These are phyloP conservation scores for Malacoctenus gilli DNA, from an alignment of 2,797 vertebrate genomes.

Conservation along the genomic window DNA sequence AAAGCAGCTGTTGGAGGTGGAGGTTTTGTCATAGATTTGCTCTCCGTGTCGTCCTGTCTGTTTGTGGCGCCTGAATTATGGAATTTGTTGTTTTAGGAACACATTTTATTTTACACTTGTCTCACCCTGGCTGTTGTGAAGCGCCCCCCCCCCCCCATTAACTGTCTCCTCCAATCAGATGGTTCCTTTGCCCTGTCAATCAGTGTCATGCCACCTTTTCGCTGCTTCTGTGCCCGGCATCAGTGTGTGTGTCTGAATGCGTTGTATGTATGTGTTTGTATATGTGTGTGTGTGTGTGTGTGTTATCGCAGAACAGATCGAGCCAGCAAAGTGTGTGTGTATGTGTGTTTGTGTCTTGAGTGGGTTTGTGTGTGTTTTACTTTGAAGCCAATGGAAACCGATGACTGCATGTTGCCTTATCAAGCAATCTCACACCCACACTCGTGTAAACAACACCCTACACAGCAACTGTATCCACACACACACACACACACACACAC, in stretches of 20 bases:
- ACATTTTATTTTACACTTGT: constrained; percentile 18
- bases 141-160: constrained; percentile 29
- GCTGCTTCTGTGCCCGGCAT: constrained; percentile 49
- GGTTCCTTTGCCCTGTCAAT: constrained; percentile 33
- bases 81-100: constrained; percentile 36
- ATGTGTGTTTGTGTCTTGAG: constrained; percentile 55
- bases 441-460: constrained; percentile 26
- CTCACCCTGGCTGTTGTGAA: constrained; percentile 29
- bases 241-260: constrained; percentile 40
- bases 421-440: constrained; percentile 63
- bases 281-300: constrained; percentile 48
- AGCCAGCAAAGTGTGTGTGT: constrained; percentile 67
- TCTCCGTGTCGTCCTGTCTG: constrained; percentile 43
- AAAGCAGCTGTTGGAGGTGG: constrained; percentile 7
- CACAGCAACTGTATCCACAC: constrained; percentile 25
- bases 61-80: constrained; percentile 41
- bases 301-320: constrained; percentile 56
- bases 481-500: constrained; percentile 19
- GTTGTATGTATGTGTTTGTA: constrained; percentile 45
- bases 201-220: constrained; percentile 35
- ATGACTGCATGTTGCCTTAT: constrained; percentile 86
- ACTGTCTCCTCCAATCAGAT: constrained; percentile 51
- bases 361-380: constrained; percentile 75
- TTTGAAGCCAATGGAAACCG: constrained; percentile 77
- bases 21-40: constrained; percentile 25